Base-by-base conservation (phyloP, 2,888 invertebrate species). In the Harmothoe impar region DNA sequence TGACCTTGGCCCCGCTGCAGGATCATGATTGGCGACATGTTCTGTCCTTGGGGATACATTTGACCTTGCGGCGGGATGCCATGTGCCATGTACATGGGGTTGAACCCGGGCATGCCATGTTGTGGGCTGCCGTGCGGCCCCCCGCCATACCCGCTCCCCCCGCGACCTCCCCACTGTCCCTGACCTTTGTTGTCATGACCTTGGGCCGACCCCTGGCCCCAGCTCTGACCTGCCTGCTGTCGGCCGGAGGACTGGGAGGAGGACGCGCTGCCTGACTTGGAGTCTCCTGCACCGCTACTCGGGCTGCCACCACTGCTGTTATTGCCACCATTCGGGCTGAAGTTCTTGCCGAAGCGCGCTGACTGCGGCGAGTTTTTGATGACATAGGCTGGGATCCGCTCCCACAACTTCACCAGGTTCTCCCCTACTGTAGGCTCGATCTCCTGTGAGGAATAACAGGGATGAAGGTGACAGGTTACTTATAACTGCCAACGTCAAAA, bases 371-470 rank as follows among this genome's bases (percentile, higher is more conserved):
- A 90, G 35, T 31, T 56, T 78, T 62, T 56, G 62, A 84, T 62
- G 25, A 56, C 54, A n/a, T 90, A 90, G 31, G 90, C 90, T 89
- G 94, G 94, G n/a, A 94, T 92, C 91, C 94, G 94, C 90, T 96
- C 96, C 96, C 96, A 96, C 89, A 96, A 93, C 91, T 95, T 95
- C 52, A 96, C 94, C 51, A 96, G 93, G 25, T 94, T 93, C 93
- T 96, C 96, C 35, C 96, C 96, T 25, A 96, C 95, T 89, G 93
- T 93, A 25, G 96, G 96, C 91, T 96, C 96, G 51, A 96, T 93
- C 93, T 96, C 96, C 96, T 96, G 92, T 1, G 92, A 93, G 86
- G 90, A 51, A 52, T 15, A 25, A 90, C 12, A 89, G 43, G 43
- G 43, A 10, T 43, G 43, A 43, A 43, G 62, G 23, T 15, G 68